phyloP scores from a whole-genome alignment of 92 coral and sea anemone species.

The Anthopleura xanthogrammica region DNA sequence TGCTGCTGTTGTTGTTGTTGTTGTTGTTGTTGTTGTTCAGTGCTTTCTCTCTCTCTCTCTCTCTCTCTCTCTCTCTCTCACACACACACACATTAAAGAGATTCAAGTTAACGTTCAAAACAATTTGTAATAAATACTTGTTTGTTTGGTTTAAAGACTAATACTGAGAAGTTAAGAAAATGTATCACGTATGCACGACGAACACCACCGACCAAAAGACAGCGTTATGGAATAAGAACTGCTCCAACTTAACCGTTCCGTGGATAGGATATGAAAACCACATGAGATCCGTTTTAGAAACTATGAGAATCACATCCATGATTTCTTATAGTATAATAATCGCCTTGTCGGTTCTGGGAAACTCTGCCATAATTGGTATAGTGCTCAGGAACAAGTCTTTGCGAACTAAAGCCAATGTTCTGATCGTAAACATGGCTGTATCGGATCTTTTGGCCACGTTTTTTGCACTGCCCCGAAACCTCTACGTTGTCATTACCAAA shows the following conservation, averaged over 20 bases:
- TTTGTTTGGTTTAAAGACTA: no score
- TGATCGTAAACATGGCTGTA: constrained; percentile 37
- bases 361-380: constrained; percentile 20
- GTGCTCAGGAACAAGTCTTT: constrained; percentile 13
- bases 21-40: no score
- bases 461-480: constrained; percentile 21
- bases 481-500: constrained; percentile 10
- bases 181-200: background rate
- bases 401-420: constrained; percentile 30
- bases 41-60: no score
- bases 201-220: background rate
- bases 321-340: constrained; percentile 16
- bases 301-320: constrained; percentile 12
- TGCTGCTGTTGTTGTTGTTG: no score
- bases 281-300: background rate
- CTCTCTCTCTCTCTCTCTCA: no score
- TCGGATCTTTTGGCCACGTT: constrained; percentile 30
- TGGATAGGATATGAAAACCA: background rate
- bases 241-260: constrained; percentile 8
- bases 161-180: no score
- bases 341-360: constrained; percentile 12
- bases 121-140: no score
- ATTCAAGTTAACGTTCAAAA: no score
- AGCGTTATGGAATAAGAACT: background rate
- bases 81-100: no score